phyloP scores from a whole-genome alignment of 2,797 vertebrate species.

The Scarus forsteni region DNA sequence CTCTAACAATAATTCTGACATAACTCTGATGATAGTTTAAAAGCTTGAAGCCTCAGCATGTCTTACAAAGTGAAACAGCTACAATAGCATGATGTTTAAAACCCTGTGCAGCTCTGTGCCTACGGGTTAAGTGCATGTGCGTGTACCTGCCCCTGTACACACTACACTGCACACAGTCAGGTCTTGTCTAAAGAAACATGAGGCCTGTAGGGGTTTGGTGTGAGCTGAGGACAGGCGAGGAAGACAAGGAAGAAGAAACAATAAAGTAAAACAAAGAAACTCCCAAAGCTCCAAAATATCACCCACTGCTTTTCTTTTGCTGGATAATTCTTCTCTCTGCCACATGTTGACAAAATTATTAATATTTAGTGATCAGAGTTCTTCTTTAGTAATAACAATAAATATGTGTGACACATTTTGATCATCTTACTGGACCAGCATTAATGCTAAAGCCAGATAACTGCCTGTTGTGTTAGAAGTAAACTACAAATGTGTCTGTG shows the following conservation, averaged over 20 bases:
- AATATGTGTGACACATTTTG: too few relatives aligned
- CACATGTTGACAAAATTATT: too few relatives aligned
- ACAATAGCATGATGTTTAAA: conserved; percentile 10
- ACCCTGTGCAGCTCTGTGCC: conserved; percentile 10
- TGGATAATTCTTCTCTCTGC: background rate
- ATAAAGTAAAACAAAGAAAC: conserved; percentile 17
- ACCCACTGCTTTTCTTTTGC: background rate
- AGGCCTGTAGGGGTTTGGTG: conserved; percentile 40
- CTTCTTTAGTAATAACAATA: too few relatives aligned
- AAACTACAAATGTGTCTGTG: too few relatives aligned
- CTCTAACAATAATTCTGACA: too few relatives aligned
- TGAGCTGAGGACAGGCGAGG: conserved; percentile 31
- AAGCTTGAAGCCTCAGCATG: conserved; percentile 1
- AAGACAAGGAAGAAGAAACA: conserved; percentile 32
- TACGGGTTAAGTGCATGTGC: background rate
- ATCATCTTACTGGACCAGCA: too few relatives aligned
- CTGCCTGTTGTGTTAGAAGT: too few relatives aligned
- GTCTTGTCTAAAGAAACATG: conserved; percentile 49
- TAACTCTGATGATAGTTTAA: background rate
- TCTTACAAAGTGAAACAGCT: background rate
- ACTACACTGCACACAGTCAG: conserved; percentile 18
- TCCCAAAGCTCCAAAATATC: background rate
- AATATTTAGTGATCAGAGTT: too few relatives aligned
- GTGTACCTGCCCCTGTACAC: background rate
- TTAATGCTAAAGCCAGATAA: too few relatives aligned